Percentiles rank a stretch among this genome's conserved stretches.
These are phyloP conservation scores for Parambassis ranga DNA, from an alignment of 2,797 vertebrate genomes.

Conservation along the genomic window DNA sequence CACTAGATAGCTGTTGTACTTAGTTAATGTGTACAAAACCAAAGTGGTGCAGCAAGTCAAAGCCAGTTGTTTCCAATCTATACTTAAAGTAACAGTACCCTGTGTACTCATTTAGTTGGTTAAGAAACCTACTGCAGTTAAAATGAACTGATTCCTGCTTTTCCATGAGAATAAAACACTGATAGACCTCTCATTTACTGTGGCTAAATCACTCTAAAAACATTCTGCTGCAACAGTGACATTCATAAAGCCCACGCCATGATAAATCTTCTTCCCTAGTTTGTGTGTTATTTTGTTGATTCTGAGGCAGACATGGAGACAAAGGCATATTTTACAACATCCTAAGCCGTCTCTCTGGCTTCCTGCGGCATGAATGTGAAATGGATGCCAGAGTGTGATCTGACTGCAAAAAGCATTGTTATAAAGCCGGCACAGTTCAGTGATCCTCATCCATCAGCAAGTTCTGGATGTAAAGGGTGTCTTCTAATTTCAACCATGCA, in stretches of 20 bases:
- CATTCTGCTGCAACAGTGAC: background rate
- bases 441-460: background rate
- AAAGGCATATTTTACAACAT: background rate
- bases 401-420: background rate
- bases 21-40: too few relatives aligned
- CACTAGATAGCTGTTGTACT: too few relatives aligned
- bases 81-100: too few relatives aligned
- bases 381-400: background rate
- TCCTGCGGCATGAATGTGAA: background rate
- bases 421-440: too few relatives aligned
- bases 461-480: background rate
- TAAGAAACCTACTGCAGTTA: too few relatives aligned
- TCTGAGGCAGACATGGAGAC: background rate
- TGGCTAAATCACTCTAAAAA: background rate
- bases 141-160: too few relatives aligned
- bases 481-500: background rate
- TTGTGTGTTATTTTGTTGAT: background rate
- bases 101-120: too few relatives aligned
- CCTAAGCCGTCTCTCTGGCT: background rate
- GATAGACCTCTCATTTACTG: too few relatives aligned
- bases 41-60: too few relatives aligned
- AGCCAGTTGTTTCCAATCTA: too few relatives aligned
- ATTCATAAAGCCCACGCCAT: conserved; percentile 3
- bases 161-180: too few relatives aligned
- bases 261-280: background rate